Evolutionary conservation across 2,797 vertebrate species (phyloP), one percentile per base, ranked within the genome.

Genomic region (Tapirus indicus): DNA sequence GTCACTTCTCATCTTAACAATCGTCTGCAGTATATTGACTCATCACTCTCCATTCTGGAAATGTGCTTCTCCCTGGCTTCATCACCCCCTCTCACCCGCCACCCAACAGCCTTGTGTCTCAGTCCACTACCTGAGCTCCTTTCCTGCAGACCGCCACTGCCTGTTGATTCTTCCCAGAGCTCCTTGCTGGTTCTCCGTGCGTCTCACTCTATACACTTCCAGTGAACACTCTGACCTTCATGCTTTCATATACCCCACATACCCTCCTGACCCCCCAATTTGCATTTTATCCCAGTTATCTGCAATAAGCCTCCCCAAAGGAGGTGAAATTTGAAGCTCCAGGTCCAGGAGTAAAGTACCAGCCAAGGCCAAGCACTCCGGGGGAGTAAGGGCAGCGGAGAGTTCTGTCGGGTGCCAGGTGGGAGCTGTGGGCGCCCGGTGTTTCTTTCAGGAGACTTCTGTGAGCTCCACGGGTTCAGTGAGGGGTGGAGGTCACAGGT

Each of bases 401-500:
- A 38, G 27, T 25, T 16, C 25, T 21, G 9, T 18, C 4, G 5
- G 3, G 16, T 3, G 0, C 41, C 29, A 2, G 0, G 14, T 44
- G 9, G 4, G 18, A 47, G 44, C 49, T 32, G 10, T 38, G 47
- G 54, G 27, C 21, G 56, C 35, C 56, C 32, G 69, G 29, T 52
- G 75, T 32, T 74, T 86, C 69, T 38, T 79, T 79, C 49, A 79
- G 16, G 41, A 80, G 60, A 74, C 25, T n/a, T 86, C 72, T 49
- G 38, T 60, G 23, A 21, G 56, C 68, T 77, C 66, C 17, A 2
- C 14, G 29, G 12, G 8, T 47, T 71, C 54, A 1, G 1, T 5
- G 2, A 14, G 14, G 23, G 18, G 62, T 14, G 18, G 25, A 54
- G 52, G 11, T 84, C 66, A 91, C 64, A 29, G 62, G 87, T 83